Percentiles rank a stretch among this genome's conserved stretches.
These are phyloP conservation scores for Pachydiplax longipennis DNA, from an alignment of 2,888 invertebrate species.

Conservation along the genomic window DNA sequence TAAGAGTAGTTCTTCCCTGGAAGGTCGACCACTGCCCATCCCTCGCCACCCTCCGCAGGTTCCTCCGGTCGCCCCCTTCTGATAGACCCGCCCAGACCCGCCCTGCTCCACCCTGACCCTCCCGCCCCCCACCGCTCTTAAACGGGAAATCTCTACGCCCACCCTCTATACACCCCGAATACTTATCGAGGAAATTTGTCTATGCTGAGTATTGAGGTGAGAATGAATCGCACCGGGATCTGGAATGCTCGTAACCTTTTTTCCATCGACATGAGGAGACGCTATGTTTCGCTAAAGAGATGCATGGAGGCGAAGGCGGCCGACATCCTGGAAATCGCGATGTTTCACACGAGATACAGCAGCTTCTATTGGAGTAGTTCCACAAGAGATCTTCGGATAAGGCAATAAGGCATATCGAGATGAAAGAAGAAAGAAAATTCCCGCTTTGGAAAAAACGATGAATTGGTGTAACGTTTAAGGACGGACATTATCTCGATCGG, in stretches of 20 bases:
- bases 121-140: constrained; percentile 47
- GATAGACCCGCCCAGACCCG: constrained; percentile 18
- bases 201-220: not conserved
- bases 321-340: not conserved
- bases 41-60: constrained; percentile 48
- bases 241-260: not conserved
- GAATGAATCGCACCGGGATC: not conserved
- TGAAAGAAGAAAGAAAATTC: too few species aligned
- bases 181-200: not conserved
- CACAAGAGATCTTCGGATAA: too few species aligned
- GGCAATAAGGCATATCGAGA: too few species aligned
- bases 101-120: constrained; percentile 47
- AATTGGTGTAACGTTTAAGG: too few species aligned
- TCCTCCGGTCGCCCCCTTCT: constrained; percentile 18
- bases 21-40: constrained; percentile 48
- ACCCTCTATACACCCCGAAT: not conserved
- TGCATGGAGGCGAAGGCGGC: not conserved
- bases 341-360: not conserved
- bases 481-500: too few species aligned
- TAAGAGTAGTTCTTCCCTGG: constrained; percentile 3
- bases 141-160: not conserved
- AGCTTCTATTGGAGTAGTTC: too few species aligned
- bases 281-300: not conserved
- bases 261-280: not conserved
- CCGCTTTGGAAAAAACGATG: too few species aligned